Base-by-base conservation (phyloP, 2,113 vertebrate genomes). In the Patagioenas fasciata region DNA sequence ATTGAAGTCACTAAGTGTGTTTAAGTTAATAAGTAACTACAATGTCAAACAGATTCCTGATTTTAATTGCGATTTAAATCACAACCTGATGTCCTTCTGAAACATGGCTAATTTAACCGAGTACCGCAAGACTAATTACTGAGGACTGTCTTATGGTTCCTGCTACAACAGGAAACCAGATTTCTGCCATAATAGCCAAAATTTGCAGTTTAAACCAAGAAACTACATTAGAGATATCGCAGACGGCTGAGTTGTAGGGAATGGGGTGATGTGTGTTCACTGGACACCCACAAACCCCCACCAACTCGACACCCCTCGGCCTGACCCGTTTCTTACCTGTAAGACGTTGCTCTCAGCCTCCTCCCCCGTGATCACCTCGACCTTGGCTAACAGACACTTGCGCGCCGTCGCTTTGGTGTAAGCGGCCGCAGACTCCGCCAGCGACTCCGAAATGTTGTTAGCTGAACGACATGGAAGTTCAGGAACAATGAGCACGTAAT, bases 361-460 rank as follows among this genome's bases (percentile, higher is more conserved):
- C 95, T 99, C 99, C 50, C 99, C 99, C 1, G 99, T 99, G 95
- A 99, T 99, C 79, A 99, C 99, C 53, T 99, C 99, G 10, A 99
- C 99, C 92, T 99, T 99, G 75, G 99, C 99, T 96, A 99, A 97
- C 83, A 99, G 97, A 97, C 99, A 99, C 96, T 99, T 99, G 97
- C 99, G 98, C 66, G 99, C 99, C 34, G 99, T 99, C 53, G 99
- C 99, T 98, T 99, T 99, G 95, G 99, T 99, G 95, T 99, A 99
- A 48, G 99, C 99, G 60, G 99, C 99, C 31, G 99, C 99, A 21
- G 99, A 99, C 95, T 99, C 99, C 24, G 98, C 99, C 98, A 99
- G 98, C 34, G 99, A 99, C 96, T 99, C 99, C 31, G 98, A 98
- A 97, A 99, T 97, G 54, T 98, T 98, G 97, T 98, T 98, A 90